phyloP scores from a whole-genome alignment of 2,888 invertebrate genomes.

The Diogma glabrata region DNA sequence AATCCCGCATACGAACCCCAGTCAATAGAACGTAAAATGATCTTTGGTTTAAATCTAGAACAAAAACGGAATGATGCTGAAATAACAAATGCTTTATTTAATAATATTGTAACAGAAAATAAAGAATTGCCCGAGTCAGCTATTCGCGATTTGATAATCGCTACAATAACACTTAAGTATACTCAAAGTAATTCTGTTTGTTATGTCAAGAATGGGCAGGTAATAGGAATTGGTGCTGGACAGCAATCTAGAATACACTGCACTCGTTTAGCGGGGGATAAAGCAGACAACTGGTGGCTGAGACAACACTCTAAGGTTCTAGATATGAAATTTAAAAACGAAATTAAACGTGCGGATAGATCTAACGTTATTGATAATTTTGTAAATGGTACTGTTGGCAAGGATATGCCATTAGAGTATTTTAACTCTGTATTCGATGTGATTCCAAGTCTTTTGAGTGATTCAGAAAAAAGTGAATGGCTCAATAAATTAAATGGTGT shows the following conservation, averaged over 20 bases:
- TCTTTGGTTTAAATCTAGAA: constrained; percentile 76
- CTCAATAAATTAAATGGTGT: constrained; percentile 58
- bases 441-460: constrained; percentile 59
- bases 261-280: constrained; percentile 91
- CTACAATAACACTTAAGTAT: constrained; percentile 92
- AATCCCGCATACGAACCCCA: constrained; percentile 76
- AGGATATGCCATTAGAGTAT: constrained; percentile 66
- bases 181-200: constrained; percentile 99
- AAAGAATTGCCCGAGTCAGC: constrained; percentile 59
- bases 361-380: constrained; percentile 94
- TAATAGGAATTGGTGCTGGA: constrained; percentile 96
- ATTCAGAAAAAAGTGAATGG: constrained; percentile 57
- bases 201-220: constrained; percentile 73
- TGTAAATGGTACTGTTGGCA: constrained; percentile 81
- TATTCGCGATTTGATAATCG: constrained; percentile 82
- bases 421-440: constrained; percentile 54
- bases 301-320: constrained; percentile 82
- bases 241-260: constrained; percentile 98
- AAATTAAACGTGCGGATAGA: constrained; percentile 80
- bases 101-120: constrained; percentile 65
- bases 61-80: constrained; percentile 82
- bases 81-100: constrained; percentile 65
- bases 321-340: constrained; percentile 71
- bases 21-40: constrained; percentile 64
- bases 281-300: constrained; percentile 97